Percentiles rank a stretch among this genome's conserved stretches.
Conservation (phyloP, 2,797 vertebrate genomes). For the Parauchenoglanis punctatus region DNA sequence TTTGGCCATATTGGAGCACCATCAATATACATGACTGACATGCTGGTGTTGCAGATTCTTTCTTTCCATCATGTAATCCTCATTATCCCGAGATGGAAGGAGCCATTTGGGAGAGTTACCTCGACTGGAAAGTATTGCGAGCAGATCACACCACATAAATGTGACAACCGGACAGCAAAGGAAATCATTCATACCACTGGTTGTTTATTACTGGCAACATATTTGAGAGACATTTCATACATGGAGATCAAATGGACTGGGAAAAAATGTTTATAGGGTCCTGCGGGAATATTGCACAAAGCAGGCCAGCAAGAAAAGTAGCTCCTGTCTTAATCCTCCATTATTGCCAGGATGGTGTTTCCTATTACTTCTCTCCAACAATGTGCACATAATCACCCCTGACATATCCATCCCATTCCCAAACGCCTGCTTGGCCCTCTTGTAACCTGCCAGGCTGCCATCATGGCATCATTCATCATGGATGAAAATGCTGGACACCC, state of each 20-base stretch:
- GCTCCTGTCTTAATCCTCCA: not conserved
- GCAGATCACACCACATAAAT: not conserved
- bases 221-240: conserved; percentile 2
- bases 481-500: conserved; percentile 22
- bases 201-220: not conserved
- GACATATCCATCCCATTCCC: conserved; percentile 47
- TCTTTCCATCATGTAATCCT: conserved; percentile 51
- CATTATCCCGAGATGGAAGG: conserved; percentile 20
- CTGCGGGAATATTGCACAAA: not conserved
- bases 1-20: conserved; percentile 37
- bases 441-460: conserved; percentile 26
- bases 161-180: conserved; percentile 1
- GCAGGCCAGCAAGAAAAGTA: not conserved
- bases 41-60: conserved; percentile 39
- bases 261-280: not conserved
- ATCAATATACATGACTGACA: conserved; percentile 50
- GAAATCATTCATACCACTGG: not conserved
- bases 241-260: not conserved
- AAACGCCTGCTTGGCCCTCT: not conserved
- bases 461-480: conserved; percentile 63
- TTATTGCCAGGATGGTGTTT: conserved; percentile 13
- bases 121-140: conserved; percentile 18
- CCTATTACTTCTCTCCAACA: conserved; percentile 20
- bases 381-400: conserved; percentile 33
- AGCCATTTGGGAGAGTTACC: not conserved